Evolutionary conservation across 2,888 invertebrate genomes (phyloP).

Genomic region (Punctoribates punctum): DNA sequence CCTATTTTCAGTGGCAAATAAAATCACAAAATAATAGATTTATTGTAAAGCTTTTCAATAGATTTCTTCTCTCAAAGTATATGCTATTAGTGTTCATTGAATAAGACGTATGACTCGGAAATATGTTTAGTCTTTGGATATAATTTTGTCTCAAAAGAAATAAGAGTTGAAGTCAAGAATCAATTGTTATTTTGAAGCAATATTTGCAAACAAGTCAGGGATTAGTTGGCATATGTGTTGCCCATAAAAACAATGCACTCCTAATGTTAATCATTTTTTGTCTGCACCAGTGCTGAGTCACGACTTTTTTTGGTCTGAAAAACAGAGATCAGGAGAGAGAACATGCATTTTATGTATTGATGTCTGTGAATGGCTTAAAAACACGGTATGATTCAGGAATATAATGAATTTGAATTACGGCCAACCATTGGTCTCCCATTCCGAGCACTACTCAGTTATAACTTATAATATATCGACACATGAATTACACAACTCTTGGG

Average conservation of each 20-base stretch:
- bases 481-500: too few species aligned
- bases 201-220: neutral
- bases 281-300: constrained; percentile 19
- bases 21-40: constrained; percentile 21
- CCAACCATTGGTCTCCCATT: too few species aligned
- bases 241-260: neutral
- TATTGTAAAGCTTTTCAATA: constrained; percentile 11
- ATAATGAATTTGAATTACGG: neutral
- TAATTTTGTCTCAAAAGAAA: neutral
- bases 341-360: neutral
- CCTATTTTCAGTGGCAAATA: neutral
- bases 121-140: neutral
- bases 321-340: neutral
- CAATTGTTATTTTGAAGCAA: neutral
- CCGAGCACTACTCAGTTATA: too few species aligned
- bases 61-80: neutral
- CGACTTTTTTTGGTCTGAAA: constrained; percentile 24
- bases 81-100: neutral
- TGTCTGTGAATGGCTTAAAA: constrained; percentile 3
- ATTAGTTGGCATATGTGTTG: neutral
- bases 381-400: neutral
- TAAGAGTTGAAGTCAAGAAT: constrained; percentile 10
- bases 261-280: constrained; percentile 23
- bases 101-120: constrained; percentile 8
- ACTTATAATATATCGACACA: too few species aligned